Evolutionary conservation across 2,113 vertebrate species (phyloP).

Genomic region (Proteles cristata): DNA sequence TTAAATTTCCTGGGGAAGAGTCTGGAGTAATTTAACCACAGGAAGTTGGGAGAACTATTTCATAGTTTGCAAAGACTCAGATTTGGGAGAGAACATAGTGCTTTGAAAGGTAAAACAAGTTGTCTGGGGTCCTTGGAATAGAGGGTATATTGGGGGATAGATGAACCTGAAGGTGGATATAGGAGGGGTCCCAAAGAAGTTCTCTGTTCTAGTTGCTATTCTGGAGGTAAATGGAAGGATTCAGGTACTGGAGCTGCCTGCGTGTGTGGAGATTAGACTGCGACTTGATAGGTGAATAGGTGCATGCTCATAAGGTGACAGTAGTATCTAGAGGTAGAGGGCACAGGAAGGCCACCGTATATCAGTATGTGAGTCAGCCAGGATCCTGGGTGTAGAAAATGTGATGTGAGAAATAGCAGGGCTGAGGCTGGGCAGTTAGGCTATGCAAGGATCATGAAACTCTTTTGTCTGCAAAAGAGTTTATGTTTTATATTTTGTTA

Average conservation of each 20-base stretch:
- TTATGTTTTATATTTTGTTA: not conserved
- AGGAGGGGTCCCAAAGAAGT: not conserved
- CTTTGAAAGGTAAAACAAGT: not conserved
- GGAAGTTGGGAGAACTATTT: conserved; percentile 2
- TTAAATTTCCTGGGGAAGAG: not conserved
- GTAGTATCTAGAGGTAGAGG: not conserved
- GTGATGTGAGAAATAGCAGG: not conserved
- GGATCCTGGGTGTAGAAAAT: not conserved
- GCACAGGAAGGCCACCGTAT: accelerated
- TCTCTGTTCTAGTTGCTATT: not conserved
- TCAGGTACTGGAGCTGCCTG: not conserved
- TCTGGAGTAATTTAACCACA: not conserved
- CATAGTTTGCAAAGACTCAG: not conserved
- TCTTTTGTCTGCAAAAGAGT: not conserved
- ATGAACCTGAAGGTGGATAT: not conserved
- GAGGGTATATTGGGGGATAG: not conserved
- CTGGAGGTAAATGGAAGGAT: not conserved
- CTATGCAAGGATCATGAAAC: not conserved
- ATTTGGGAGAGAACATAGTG: not conserved
- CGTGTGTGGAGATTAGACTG: not conserved
- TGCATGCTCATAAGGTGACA: not conserved
- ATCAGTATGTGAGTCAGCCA: not conserved
- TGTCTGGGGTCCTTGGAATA: not conserved
- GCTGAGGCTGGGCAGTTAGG: not conserved
- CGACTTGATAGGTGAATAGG: not conserved